A percentile compares a stretch with the other conserved stretches of the same genome.
phyloP scores from a whole-genome alignment of 2,888 invertebrate genomes.

The Rhopalosiphum nymphaeae region DNA sequence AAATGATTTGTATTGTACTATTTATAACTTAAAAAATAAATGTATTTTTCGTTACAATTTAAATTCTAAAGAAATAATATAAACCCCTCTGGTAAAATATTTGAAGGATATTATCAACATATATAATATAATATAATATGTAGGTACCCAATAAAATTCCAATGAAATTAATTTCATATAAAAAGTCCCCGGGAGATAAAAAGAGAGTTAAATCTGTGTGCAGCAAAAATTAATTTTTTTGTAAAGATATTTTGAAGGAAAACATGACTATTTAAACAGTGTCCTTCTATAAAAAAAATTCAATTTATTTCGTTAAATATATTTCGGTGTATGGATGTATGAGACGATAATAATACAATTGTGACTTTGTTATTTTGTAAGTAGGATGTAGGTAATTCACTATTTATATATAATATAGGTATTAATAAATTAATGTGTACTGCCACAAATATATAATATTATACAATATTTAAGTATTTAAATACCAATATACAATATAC shows the following conservation, averaged over 20 bases:
- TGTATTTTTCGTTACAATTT: not conserved
- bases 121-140: not conserved
- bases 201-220: not conserved
- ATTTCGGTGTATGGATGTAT: not conserved
- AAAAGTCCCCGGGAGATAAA: not conserved
- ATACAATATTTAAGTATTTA: not conserved
- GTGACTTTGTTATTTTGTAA: not conserved
- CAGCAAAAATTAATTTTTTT: not conserved
- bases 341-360: not conserved
- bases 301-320: not conserved
- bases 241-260: not conserved
- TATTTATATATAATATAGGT: too few relatives aligned
- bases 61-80: not conserved
- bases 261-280: not conserved
- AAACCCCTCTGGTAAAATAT: not conserved
- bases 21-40: not conserved
- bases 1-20: not conserved
- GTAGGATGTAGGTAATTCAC: too few relatives aligned
- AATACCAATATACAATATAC: not conserved
- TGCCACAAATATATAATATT: not conserved
- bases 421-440: not conserved
- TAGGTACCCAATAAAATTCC: not conserved
- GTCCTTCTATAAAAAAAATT: not conserved
- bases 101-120: not conserved
- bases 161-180: not conserved